phyloP scores from a whole-genome alignment of 2,797 vertebrate genomes.

The Malurus leucopterus region DNA sequence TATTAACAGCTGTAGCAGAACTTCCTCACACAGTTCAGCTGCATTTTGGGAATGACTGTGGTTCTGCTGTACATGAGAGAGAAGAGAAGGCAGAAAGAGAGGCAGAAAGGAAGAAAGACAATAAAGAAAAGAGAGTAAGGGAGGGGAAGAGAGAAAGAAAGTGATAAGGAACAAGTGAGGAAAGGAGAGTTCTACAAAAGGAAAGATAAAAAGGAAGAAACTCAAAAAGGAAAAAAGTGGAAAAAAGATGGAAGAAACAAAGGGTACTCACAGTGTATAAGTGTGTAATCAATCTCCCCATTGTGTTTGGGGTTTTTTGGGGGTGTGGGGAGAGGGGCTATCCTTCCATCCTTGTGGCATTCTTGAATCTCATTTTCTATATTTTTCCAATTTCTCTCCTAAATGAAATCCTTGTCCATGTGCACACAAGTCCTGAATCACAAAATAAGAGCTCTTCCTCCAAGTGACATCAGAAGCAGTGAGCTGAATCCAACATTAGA shows the following conservation, averaged over 20 bases:
- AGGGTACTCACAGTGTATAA: not conserved
- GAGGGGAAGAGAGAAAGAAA: not conserved
- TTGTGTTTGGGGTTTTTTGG: too few species aligned
- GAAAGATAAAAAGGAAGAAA: not conserved
- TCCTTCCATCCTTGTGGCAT: not conserved
- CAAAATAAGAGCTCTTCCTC: not conserved
- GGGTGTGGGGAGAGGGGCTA: not conserved
- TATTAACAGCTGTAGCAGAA: not conserved
- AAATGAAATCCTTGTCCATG: not conserved
- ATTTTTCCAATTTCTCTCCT: not conserved
- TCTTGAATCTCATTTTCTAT: not conserved
- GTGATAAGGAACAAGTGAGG: not conserved
- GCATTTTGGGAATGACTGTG: not conserved
- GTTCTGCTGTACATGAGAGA: not conserved
- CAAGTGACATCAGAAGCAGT: not conserved
- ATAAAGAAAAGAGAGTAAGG: not conserved
- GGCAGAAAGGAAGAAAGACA: not conserved
- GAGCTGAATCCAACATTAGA: not conserved
- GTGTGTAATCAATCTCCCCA: too few species aligned
- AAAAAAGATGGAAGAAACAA: not conserved
- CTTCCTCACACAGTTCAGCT: not conserved
- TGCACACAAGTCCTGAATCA: not conserved
- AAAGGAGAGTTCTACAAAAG: not conserved
- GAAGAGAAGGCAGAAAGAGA: not conserved
- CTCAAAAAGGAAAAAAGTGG: accelerated